Percentiles rank a stretch among this genome's conserved stretches.
Evolutionary conservation across 2,113 vertebrate species (phyloP).

Genomic region (Cromileptes altivelis): DNA sequence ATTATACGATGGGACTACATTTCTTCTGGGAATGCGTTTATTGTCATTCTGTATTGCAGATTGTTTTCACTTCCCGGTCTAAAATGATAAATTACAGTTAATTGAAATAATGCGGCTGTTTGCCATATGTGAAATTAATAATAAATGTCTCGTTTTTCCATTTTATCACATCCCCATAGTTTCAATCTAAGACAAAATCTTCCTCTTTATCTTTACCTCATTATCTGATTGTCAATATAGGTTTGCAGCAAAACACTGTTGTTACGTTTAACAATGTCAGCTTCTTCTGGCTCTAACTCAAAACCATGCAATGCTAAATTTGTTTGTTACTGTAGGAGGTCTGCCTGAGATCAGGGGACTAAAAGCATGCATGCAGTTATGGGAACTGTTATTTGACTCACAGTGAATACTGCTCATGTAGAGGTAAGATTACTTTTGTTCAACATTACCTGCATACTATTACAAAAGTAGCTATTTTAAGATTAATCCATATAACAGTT

Average conservation of each 20-base stretch:
- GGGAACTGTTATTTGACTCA: neutral
- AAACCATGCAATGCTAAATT: neutral
- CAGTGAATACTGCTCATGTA: neutral
- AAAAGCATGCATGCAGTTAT: neutral
- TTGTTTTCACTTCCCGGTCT: neutral
- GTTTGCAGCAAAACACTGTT: neutral
- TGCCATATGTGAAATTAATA: neutral
- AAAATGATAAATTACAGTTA: neutral
- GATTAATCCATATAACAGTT: neutral
- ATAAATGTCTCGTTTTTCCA: neutral
- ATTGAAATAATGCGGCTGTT: neutral
- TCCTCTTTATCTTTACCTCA: neutral
- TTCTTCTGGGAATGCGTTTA: neutral
- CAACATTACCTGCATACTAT: neutral
- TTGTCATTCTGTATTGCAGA: neutral
- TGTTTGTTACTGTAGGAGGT: neutral
- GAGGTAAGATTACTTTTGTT: neutral
- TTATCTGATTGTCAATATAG: neutral
- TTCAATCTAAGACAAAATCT: too few species aligned
- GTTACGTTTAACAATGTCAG: neutral
- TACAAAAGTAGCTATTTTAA: neutral
- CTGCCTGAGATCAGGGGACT: neutral
- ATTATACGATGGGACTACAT: neutral
- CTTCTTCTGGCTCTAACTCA: neutral
- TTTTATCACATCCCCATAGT: too few species aligned